A percentile compares a stretch with the other conserved stretches of the same genome.
Conservation (phyloP, 2,888 invertebrate species). For the Criorhina ranunculi region DNA sequence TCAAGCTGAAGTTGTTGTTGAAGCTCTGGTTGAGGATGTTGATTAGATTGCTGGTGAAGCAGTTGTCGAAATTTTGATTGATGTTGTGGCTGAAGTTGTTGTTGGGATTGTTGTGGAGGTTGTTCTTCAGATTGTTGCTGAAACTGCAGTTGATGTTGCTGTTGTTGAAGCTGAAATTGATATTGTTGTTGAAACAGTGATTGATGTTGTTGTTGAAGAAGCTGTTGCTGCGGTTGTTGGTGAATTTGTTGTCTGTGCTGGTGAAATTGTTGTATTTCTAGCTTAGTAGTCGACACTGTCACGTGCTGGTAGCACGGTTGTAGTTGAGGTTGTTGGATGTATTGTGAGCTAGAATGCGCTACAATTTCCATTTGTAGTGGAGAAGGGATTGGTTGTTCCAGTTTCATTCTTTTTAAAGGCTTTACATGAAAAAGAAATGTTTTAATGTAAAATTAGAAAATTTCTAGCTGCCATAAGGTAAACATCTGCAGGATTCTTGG, state of each 20-base stretch:
- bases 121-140: slow-evolving; percentile 23
- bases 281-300: not conserved
- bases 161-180: not conserved
- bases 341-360: not conserved
- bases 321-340: not conserved
- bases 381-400: slow-evolving; percentile 5
- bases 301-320: not conserved
- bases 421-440: too few relatives aligned
- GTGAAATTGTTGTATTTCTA: not conserved
- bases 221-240: slow-evolving; percentile 1
- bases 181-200: slow-evolving; percentile 14
- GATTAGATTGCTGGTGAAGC: slow-evolving; percentile 14
- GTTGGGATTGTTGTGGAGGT: slow-evolving; percentile 13
- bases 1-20: not conserved
- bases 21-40: not conserved
- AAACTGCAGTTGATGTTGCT: not conserved
- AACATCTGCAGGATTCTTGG: too few relatives aligned
- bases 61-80: slow-evolving; percentile 27
- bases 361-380: not conserved
- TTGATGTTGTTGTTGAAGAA: slow-evolving; percentile 2
- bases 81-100: slow-evolving; percentile 5
- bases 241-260: slow-evolving; percentile 16
- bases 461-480: too few relatives aligned
- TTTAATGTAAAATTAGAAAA: too few relatives aligned
- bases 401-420: slow-evolving; percentile 41